A percentile compares a stretch with the other conserved stretches of the same genome.
phyloP scores from a whole-genome alignment of 2,113 vertebrate genomes.

The Elephas maximus region DNA sequence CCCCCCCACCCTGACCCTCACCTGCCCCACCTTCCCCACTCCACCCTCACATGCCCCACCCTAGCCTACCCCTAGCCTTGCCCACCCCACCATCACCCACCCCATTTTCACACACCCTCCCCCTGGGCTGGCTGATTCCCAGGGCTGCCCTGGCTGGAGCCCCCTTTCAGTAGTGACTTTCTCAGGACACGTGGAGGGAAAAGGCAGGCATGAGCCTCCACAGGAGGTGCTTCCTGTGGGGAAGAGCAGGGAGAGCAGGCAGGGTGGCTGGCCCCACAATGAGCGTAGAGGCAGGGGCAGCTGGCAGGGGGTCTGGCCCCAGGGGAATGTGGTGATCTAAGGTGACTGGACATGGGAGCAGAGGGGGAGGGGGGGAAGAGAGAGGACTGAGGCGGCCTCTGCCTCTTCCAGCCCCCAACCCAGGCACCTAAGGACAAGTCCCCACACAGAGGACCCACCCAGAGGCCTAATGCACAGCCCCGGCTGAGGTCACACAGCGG shows the following conservation, averaged over 20 bases:
- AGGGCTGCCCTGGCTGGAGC: background rate
- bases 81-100: too few relatives aligned
- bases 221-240: background rate
- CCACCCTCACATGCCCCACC: rapidly evolving
- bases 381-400: too few relatives aligned
- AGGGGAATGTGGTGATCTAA: too few relatives aligned
- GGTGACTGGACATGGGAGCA: too few relatives aligned
- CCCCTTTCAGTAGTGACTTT: background rate
- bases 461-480: background rate
- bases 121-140: background rate
- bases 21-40: background rate
- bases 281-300: too few relatives aligned
- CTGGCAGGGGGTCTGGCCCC: too few relatives aligned
- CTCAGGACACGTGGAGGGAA: background rate
- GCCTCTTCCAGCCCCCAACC: too few relatives aligned
- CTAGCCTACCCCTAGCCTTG: too few relatives aligned
- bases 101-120: background rate
- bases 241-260: too few relatives aligned
- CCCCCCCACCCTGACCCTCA: background rate
- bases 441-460: background rate
- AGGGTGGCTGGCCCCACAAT: too few relatives aligned
- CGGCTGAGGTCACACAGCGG: background rate
- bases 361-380: too few relatives aligned
- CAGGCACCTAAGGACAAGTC: too few relatives aligned
- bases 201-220: background rate